Base-by-base conservation (phyloP, 2,888 invertebrate species). In the Allygus modestus region DNA sequence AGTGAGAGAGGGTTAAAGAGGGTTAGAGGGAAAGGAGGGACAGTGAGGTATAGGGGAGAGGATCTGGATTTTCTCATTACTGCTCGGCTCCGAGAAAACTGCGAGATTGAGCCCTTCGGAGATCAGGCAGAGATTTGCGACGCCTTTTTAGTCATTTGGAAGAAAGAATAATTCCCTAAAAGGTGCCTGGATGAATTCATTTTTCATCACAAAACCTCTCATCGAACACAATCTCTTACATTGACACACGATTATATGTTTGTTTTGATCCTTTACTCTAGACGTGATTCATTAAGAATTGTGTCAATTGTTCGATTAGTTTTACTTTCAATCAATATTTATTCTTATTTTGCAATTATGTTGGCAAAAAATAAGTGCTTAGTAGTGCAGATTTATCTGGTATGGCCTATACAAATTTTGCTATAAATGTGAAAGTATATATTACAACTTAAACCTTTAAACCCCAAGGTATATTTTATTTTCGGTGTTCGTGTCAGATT, bases 51-150 rank as follows among this genome's bases (percentile, higher is more conserved):
- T 31, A 4, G 20, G 54, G 37, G 75, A 28, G 75, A 46, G 17
- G 46, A 11, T 51, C 75, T 12, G 79, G 79, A 79, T 79, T 79
- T 58, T 79, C 79, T 79, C 54, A 79, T 79, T 79, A 79, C 58
- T 33, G 58, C 28, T 41, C 31, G 46, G 51, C 37, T 31, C 15
- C 7, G 41, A 43, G 23, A 71, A 33, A 28, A 41, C 73, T 77
- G 75, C 1, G 46, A 77, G 75, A 77, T 51, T 77, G 75, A 77
- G 75, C 46, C 43, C 28, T 77, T 77, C 37, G n/a, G 37, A 12
- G 11, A 37, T 20, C n/a, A 20, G 28, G 37, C 31, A 71, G 71
- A 37, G 75, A 77, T 46, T 46, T 23, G 28, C 51, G 28, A 43
- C 75, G 43, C 75, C 41, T 23, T 73, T 28, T 77, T 77, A 77